Conservation (phyloP, 2,888 invertebrate genomes). For the Apamea crenata region DNA sequence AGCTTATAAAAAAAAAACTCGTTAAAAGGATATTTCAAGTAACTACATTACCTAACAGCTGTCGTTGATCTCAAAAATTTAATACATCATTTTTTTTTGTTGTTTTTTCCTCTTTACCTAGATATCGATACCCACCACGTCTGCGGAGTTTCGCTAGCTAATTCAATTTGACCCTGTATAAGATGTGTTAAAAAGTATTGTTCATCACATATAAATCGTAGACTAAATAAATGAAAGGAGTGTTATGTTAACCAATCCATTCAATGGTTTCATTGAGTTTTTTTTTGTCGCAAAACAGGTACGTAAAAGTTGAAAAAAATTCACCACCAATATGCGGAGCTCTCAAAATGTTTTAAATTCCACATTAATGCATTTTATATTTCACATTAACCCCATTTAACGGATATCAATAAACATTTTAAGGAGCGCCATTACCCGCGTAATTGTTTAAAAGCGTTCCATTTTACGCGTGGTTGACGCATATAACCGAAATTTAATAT, state of each 20-base stretch:
- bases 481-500: conserved; percentile 37
- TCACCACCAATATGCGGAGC: background rate
- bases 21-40: too few relatives aligned
- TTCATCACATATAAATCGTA: background rate
- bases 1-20: background rate
- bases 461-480: conserved; percentile 49
- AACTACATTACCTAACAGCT: too few relatives aligned
- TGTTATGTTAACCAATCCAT: background rate
- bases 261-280: background rate
- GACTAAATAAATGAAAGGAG: background rate
- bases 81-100: background rate
- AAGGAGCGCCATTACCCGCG: conserved; percentile 51
- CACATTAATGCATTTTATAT: conserved; percentile 47
- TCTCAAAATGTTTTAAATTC: conserved; percentile 37
- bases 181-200: background rate
- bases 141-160: too few relatives aligned
- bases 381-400: conserved; percentile 60
- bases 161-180: background rate
- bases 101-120: background rate
- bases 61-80: background rate
- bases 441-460: conserved; percentile 82
- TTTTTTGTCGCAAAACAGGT: background rate
- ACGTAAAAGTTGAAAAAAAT: background rate
- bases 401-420: conserved; percentile 62
- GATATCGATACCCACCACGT: background rate